Evolutionary conservation across 2,113 vertebrate genomes (phyloP), one percentile per base, ranked within the genome.

Genomic region (Gila orcuttii): DNA sequence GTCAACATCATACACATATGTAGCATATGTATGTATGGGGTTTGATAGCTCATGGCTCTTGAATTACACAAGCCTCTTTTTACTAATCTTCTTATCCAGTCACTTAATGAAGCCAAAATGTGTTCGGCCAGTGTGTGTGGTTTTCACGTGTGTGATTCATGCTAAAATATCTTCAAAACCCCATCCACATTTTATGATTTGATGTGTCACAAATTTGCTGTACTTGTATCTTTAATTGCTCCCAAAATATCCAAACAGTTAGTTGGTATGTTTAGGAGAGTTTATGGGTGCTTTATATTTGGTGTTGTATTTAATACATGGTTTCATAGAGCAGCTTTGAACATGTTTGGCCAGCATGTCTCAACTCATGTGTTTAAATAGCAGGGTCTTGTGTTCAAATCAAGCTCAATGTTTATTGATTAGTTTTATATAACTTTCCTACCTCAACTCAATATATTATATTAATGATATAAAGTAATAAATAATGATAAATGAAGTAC

Each of bases 71-170:
- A 73, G 69, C 39, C 39, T 45, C 39, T 74, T 39, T 74, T 74
- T 47, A 12, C 71, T 74, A 47, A 74, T 47, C 71, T 47, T 74
- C 39, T 74, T 74, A 74, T 74, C 39, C 36, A 74, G 71, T 45
- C 71, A 47, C 71, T 45, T 74, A 47, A 47, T 47, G 39, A 74
- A 25, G 23, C 42, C 36, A 42, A 47, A 74, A 13, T 74, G 71
- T 71, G 31, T 3, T 36, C 17, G 7, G 66, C 47, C 47, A 50
- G 47, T 50, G 15, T 50, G 64, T 69, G 17, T 31, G 3, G 33
- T 68, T 19, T 19, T 11, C 47, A 12, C 12, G 5, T n/a, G 10
- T 73, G 73, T 28, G 71, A 6, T n/a, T 64, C 25, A 64, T 15
- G 25, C 5, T 31, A 31, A 31, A 13, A 25, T n/a, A 25, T 25